Evolutionary conservation across 2,113 vertebrate genomes (phyloP).

Genomic region (Lophura nycthemera): DNA sequence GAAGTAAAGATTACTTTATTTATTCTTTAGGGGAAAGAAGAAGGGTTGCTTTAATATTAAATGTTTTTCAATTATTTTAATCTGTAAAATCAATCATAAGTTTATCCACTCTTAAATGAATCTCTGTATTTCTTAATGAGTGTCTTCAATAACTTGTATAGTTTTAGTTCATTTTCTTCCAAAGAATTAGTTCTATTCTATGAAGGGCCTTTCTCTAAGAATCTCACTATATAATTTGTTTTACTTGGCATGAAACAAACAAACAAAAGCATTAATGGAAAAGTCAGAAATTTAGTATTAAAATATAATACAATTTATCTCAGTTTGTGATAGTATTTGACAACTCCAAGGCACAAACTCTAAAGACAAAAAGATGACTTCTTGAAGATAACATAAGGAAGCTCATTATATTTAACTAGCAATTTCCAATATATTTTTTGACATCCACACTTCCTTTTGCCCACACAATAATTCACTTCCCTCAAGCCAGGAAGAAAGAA

Average conservation of each 20-base stretch:
- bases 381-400: not conserved
- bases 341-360: not conserved
- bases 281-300: not conserved
- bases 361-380: not conserved
- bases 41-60: not conserved
- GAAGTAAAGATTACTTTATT: constrained; percentile 19
- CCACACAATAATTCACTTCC: not conserved
- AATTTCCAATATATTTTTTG: not conserved
- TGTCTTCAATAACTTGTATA: not conserved
- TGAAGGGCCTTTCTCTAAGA: not conserved
- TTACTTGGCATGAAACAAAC: not conserved
- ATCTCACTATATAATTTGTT: not conserved
- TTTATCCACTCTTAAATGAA: not conserved
- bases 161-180: not conserved
- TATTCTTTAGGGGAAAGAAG: constrained; percentile 7
- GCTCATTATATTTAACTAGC: not conserved
- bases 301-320: not conserved
- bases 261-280: not conserved
- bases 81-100: not conserved
- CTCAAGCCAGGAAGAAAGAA: not conserved
- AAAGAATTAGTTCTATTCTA: not conserved
- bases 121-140: not conserved
- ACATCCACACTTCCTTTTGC: not conserved
- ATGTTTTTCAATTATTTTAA: not conserved
- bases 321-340: not conserved